These are phyloP conservation scores for Lysiphlebus fabarum DNA, from an alignment of 1,140 invertebrate species.

Conservation along the genomic window DNA sequence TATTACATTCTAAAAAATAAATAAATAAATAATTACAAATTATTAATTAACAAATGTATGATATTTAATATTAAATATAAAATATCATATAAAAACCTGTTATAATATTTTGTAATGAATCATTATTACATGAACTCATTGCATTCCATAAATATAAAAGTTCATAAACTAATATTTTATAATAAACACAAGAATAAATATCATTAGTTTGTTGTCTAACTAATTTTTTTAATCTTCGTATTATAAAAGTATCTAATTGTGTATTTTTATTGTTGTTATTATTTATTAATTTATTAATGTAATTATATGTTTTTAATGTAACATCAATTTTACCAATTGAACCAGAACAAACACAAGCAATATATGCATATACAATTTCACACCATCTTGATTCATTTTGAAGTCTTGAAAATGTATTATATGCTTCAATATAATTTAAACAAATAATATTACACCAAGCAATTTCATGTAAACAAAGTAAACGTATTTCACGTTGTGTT, in stretches of 20 bases:
- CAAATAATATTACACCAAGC: constrained; percentile 70
- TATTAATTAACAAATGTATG: not conserved
- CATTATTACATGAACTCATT: constrained; percentile 60
- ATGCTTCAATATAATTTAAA: constrained; percentile 61
- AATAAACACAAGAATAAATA: constrained; percentile 48
- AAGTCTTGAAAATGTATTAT: constrained; percentile 60
- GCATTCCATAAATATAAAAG: constrained; percentile 73
- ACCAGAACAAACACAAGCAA: constrained; percentile 61
- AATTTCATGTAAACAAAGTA: constrained; percentile 69
- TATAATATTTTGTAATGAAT: constrained; percentile 54
- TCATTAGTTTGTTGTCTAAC: constrained; percentile 33
- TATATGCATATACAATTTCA: constrained; percentile 68
- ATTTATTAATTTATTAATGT: too few species aligned
- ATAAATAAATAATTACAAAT: not conserved
- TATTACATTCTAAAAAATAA: constrained; percentile 47
- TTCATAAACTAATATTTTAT: constrained; percentile 65
- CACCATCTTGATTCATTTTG: constrained; percentile 67
- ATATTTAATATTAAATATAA: constrained; percentile 1
- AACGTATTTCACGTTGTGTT: constrained; percentile 65
- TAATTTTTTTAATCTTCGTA: constrained; percentile 39
- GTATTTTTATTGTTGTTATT: too few species aligned
- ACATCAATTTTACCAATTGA: constrained; percentile 52
- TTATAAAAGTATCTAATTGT: constrained; percentile 44
- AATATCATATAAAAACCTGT: constrained; percentile 40
- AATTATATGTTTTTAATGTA: constrained; percentile 45